phyloP scores from a whole-genome alignment of 2,797 vertebrate genomes.

The Toxotes lorentzi region DNA sequence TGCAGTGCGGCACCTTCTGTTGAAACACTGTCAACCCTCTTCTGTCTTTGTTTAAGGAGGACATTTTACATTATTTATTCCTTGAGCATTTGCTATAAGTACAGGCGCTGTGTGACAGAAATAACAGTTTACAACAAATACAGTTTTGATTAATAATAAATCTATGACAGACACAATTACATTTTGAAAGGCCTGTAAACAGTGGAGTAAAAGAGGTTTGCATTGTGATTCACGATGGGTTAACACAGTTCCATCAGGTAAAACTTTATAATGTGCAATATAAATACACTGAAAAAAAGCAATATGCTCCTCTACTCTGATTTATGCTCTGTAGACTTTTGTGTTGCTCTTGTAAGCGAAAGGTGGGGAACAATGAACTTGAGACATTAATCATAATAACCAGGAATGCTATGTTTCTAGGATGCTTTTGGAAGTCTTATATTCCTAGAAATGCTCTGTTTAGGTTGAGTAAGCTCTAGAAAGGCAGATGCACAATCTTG shows the following conservation, averaged over 20 bases:
- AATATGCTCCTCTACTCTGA: not conserved
- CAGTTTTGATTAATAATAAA: constrained; percentile 35
- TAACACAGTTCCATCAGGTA: not conserved
- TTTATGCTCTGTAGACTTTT: not conserved
- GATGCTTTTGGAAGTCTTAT: not conserved
- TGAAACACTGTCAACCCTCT: constrained; percentile 8
- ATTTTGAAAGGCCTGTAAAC: constrained; percentile 25
- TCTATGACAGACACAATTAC: constrained; percentile 21
- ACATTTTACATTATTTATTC: constrained; percentile 22
- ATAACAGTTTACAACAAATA: not conserved
- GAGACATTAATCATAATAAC: constrained; percentile 15
- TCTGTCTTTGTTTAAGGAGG: constrained; percentile 3
- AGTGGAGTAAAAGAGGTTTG: not conserved
- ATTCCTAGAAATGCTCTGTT: constrained; percentile 29
- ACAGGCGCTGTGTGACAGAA: constrained; percentile 23
- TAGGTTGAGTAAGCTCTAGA: constrained; percentile 1
- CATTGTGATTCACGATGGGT: constrained; percentile 23
- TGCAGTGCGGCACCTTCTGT: constrained; percentile 18
- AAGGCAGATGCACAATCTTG: constrained; percentile 11
- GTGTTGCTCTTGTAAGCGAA: constrained; percentile 3
- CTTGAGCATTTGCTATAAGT: constrained; percentile 12
- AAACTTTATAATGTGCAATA: not conserved
- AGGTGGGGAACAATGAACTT: not conserved
- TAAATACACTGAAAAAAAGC: not conserved
- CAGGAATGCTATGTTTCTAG: not conserved